phyloP scores from a whole-genome alignment of 2,113 vertebrate species.

The Romanogobio albipinnatus region DNA sequence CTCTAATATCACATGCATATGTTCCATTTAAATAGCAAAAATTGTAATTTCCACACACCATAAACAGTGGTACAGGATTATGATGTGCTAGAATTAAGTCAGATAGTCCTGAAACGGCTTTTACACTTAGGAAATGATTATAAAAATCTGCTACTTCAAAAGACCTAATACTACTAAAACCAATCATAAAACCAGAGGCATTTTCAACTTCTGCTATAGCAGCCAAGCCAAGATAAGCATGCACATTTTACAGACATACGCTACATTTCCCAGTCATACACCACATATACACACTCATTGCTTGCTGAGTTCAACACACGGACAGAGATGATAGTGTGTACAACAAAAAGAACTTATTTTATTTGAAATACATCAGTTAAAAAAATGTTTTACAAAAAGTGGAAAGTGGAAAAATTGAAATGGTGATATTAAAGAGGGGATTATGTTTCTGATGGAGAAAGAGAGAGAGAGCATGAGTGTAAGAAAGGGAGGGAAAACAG shows the following conservation, averaged over 20 bases:
- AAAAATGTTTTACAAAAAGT: slow-evolving; percentile 41
- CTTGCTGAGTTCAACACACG: background rate
- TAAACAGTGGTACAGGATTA: slow-evolving; percentile 3
- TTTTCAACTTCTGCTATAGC: slow-evolving; percentile 7
- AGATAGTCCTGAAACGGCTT: background rate
- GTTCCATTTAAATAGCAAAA: background rate
- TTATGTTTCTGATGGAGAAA: slow-evolving; percentile 23
- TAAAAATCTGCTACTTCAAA: slow-evolving; percentile 40
- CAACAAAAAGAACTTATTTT: slow-evolving; percentile 24
- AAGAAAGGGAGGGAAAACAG: slow-evolving; percentile 8
- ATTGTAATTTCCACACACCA: background rate
- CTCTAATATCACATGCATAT: background rate
- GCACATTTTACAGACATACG: background rate
- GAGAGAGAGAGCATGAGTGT: slow-evolving; percentile 7
- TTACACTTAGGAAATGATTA: slow-evolving; percentile 42
- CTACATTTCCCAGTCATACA: background rate
- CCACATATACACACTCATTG: background rate
- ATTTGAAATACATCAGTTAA: slow-evolving; percentile 40
- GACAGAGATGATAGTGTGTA: background rate
- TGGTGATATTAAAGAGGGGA: slow-evolving; percentile 11
- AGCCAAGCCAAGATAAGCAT: slow-evolving; percentile 31
- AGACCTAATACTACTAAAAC: slow-evolving; percentile 5
- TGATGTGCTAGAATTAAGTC: background rate
- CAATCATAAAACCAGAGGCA: slow-evolving; percentile 12
- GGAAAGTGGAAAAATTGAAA: slow-evolving; percentile 21